A percentile compares a stretch with the other conserved stretches of the same genome.
These are phyloP conservation scores for Beris chalybata DNA, from an alignment of 2,888 invertebrate species.

Conservation along the genomic window DNA sequence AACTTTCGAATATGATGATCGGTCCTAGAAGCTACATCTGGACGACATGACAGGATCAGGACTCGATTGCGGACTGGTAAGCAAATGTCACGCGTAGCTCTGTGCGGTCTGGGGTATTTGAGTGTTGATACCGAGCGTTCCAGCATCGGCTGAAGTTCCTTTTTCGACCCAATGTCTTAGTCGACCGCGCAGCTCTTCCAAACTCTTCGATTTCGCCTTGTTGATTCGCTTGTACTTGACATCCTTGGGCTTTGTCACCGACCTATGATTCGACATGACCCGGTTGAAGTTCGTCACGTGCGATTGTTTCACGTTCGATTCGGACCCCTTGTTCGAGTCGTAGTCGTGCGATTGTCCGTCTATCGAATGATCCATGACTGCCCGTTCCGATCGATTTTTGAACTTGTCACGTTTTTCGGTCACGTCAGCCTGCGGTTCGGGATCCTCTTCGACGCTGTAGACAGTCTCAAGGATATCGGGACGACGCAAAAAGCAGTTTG, in stretches of 20 bases:
- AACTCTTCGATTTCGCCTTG: constrained; percentile 85
- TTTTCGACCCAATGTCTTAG: constrained; percentile 86
- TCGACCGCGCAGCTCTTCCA: constrained; percentile 80
- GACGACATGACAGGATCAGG: constrained; percentile 1
- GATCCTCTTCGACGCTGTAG: constrained; percentile 85
- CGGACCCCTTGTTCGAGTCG: background rate
- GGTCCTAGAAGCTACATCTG: constrained; percentile 25
- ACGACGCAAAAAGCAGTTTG: constrained; percentile 76
- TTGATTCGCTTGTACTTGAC: constrained; percentile 90
- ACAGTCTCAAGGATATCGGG: constrained; percentile 83
- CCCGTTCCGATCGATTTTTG: constrained; percentile 54
- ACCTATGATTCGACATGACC: constrained; percentile 88
- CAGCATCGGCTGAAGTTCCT: constrained; percentile 56
- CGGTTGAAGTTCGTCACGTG: constrained; percentile 79
- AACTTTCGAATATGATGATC: background rate
- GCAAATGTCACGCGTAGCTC: constrained; percentile 62
- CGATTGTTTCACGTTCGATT: constrained; percentile 47
- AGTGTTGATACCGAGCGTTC: constrained; percentile 43
- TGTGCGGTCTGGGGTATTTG: constrained; percentile 58
- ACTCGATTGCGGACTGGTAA: constrained; percentile 18
- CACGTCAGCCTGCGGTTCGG: constrained; percentile 61
- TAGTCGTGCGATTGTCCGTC: constrained; percentile 46
- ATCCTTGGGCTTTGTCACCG: constrained; percentile 88
- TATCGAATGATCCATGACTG: constrained; percentile 52
- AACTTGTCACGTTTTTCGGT: constrained; percentile 60